Evolutionary conservation across 1,140 invertebrate genomes (phyloP), one percentile per base, ranked within the genome.

Genomic region (Kradibia gibbosae): DNA sequence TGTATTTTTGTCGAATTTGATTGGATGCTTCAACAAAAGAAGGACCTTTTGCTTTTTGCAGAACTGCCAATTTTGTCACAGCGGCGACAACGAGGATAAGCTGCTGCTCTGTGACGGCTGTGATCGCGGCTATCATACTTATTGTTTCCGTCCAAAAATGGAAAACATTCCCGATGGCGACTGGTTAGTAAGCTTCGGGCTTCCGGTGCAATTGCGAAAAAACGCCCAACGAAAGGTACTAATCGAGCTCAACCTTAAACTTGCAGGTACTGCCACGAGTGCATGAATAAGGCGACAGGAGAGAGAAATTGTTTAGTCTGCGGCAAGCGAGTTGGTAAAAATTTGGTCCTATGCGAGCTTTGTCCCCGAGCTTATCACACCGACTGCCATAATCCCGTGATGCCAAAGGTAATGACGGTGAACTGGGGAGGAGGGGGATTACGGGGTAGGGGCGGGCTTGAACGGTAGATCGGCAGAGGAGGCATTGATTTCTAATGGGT

Each of bases 81-180:
- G 95, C 87, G 98, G 98, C 82, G 97, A 99, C 91, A 98, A 99
- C 87, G 98, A 99, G 92, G 98, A 98, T 85, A 96, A 98, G 89
- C 91, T 99, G 65, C 92, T 99, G 80, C 92, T 99, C 3, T 99
- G 98, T 92, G 98, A 99, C 92, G 96, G 97, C 82, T 99, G 98
- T 93, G 98, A 99, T 92, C 97, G 97, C 91, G 98, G 98, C 71
- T 99, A 99, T 90, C 98, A 99, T 92, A 99, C 97, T 65, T 99
- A 99, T 89, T 99, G 98, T 92, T 99, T 99, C 93, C 98, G 97
- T 92, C 98, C 98, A 84, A 96, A 97, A 91, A 97, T 99, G 96
- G 97, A 98, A 80, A 96, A 95, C 86, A 98, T 96, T 92, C 98
- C 98, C 55, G 97, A 99, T 87, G 98, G 98, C 82, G 98, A 99